Evolutionary conservation across 2,888 invertebrate genomes (phyloP), one percentile per base, ranked within the genome.

Genomic region (Cepaea hortensis): DNA sequence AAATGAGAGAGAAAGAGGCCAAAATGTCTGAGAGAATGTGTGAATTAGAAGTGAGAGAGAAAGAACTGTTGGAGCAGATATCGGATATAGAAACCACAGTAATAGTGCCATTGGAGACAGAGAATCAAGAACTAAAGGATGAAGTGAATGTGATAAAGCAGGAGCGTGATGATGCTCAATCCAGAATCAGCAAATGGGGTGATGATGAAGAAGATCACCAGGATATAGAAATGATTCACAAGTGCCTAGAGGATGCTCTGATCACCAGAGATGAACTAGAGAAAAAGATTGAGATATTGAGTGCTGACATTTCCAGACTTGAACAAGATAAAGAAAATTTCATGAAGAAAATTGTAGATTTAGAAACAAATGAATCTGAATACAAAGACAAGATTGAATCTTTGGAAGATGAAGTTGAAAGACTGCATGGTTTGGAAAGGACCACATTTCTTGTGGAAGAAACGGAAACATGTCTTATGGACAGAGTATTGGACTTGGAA

Each of bases 401-500:
- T 50, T 81, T 77, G 55, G 73, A 76, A 77, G 81, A 85, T 18
- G 90, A 89, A 73, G 77, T 88, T 50, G 88, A 88, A 77, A 88
- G 88, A 35, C 55, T 89, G 75, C 85, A 88, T 46, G 81, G 86
- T 46, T 77, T 79, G 23, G 77, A 87, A 62, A 65, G 79, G 46
- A 46, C 75, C 11, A 84, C 55, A 13, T 81, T 81, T 50, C 87
- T 89, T 18, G 85, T 89, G 50, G 90, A 90, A 82, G 90, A 90
- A 79, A 90, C 91, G 50, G 91, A 92, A 86, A 84, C 86, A 61
- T 89, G 89, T 77, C 87, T 92, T 18, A 90, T 90, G 88, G 90
- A 91, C 48, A 89, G 90, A 87, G 89, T 93, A 9, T 80, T 84
- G n/a, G 91, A 91, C 81, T 87, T 91, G 13, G 91, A 91, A 83